Conservation (phyloP, 1,140 invertebrate genomes). For the Drosophila nikananu region DNA sequence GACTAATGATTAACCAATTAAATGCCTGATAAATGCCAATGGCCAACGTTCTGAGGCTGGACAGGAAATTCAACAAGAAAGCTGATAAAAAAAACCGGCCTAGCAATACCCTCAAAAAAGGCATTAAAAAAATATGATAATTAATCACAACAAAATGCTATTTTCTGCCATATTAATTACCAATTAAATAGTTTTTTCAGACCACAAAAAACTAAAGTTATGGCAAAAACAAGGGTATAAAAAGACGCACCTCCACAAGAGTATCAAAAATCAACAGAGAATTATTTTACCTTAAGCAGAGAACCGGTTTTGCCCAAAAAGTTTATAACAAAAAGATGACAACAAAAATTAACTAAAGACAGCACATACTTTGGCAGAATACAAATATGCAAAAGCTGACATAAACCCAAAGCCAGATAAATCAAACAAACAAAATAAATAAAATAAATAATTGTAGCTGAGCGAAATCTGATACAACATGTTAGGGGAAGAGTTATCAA, state of each 20-base stretch:
- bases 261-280: conserved; percentile 5
- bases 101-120: conserved; percentile 3
- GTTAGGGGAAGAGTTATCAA: conserved; percentile 14
- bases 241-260: not conserved
- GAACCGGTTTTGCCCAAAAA: conserved; percentile 38
- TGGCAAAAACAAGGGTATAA: not conserved
- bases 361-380: conserved; percentile 13
- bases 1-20: conserved; percentile 83
- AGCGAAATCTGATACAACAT: conserved; percentile 65
- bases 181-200: not conserved
- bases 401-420: conserved; percentile 3
- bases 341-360: conserved; percentile 24
- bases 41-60: conserved; percentile 3
- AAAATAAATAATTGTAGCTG: conserved; percentile 61
- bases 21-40: conserved; percentile 71
- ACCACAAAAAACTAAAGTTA: no score
- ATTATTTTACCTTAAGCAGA: not conserved
- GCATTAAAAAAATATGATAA: not conserved
- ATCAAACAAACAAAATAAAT: conserved; percentile 32
- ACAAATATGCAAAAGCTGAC: conserved; percentile 11
- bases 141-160: not conserved
- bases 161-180: no score
- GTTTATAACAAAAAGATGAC: conserved; percentile 26
- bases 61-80: conserved; percentile 47
- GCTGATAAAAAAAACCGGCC: not conserved